Conservation (phyloP, 2,113 vertebrate species). For the Megaceryle maxima region DNA sequence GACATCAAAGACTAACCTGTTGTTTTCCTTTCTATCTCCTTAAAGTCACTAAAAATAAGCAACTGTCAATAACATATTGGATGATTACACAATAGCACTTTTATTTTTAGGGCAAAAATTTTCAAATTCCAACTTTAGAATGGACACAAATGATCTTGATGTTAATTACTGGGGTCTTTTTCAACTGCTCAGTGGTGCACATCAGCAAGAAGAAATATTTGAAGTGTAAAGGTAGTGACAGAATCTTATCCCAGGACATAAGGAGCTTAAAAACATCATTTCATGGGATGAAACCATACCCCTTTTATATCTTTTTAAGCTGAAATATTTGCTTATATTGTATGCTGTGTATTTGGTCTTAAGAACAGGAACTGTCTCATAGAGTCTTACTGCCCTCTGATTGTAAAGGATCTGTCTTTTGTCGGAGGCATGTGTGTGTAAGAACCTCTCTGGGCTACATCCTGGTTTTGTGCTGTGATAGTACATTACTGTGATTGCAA, state of each 20-base stretch:
- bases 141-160: conserved; percentile 33
- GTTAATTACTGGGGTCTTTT: conserved; percentile 2
- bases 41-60: conserved; percentile 72
- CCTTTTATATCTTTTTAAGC: neutral
- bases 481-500: neutral
- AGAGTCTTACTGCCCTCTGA: neutral
- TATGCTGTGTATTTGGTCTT: neutral
- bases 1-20: conserved; percentile 46
- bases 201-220: conserved; percentile 11
- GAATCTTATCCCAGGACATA: neutral
- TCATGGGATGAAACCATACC: neutral
- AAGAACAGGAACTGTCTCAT: neutral
- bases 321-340: neutral
- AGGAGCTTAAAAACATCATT: neutral
- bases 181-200: neutral
- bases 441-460: neutral
- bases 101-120: conserved; percentile 53
- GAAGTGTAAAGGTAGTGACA: neutral
- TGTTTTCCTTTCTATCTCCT: conserved; percentile 34
- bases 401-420: neutral
- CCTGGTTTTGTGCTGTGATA: neutral
- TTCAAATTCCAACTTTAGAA: conserved; percentile 41
- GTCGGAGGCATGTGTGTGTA: neutral
- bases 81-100: conserved; percentile 4
- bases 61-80: conserved; percentile 54